Percentiles rank a stretch among this genome's conserved stretches.
Evolutionary conservation across 1,140 invertebrate genomes (phyloP).

Genomic region (Cyclina sinensis): DNA sequence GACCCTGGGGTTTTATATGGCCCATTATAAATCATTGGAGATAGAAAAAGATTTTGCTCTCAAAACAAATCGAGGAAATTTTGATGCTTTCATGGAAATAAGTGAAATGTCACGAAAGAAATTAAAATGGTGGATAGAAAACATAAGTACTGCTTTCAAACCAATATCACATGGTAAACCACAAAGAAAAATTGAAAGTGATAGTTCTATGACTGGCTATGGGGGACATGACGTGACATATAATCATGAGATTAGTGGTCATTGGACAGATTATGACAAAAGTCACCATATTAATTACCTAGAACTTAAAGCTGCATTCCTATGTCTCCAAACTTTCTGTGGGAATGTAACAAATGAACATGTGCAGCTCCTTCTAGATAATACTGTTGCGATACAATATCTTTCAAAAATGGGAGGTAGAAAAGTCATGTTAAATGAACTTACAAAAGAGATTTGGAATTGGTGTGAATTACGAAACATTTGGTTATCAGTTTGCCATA

Average conservation of each 20-base stretch:
- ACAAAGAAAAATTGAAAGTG: background rate
- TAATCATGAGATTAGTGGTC: slow-evolving; percentile 6
- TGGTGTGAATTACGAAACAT: slow-evolving; percentile 57
- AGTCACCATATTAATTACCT: slow-evolving; percentile 47
- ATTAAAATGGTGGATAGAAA: background rate
- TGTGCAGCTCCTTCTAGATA: slow-evolving; percentile 42
- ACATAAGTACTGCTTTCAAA: background rate
- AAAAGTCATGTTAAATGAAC: background rate
- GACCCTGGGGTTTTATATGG: background rate
- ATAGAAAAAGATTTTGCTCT: background rate
- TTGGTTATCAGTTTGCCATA: slow-evolving; percentile 62
- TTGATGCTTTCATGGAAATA: background rate
- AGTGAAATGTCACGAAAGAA: too few species aligned
- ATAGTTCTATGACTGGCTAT: background rate
- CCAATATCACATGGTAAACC: background rate
- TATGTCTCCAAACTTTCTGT: slow-evolving; percentile 41
- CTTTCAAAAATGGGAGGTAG: slow-evolving; percentile 62
- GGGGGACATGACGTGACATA: background rate
- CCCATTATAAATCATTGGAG: background rate
- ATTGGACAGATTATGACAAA: slow-evolving; percentile 34
- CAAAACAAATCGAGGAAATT: background rate
- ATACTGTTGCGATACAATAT: slow-evolving; percentile 43
- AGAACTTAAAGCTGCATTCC: slow-evolving; percentile 50
- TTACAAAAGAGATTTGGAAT: slow-evolving; percentile 56
- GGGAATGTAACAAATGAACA: background rate